phyloP scores from a whole-genome alignment of 2,113 vertebrate species.

The Heterotilapia buettikoferi region DNA sequence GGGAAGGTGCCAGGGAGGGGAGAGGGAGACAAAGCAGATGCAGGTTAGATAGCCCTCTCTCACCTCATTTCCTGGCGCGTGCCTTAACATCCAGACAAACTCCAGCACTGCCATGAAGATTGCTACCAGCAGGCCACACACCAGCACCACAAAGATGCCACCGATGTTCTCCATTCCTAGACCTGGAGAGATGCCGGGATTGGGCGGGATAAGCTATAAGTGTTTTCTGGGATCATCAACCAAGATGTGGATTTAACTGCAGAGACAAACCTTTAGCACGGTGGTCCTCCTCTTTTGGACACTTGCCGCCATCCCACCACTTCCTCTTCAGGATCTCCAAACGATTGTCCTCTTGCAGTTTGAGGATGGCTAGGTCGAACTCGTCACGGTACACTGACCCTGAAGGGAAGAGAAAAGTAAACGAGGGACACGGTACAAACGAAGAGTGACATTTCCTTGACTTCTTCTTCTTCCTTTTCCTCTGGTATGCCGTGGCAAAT shows the following conservation, averaged over 20 bases:
- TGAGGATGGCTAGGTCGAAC: constrained; percentile 96
- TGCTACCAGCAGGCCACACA: constrained; percentile 95
- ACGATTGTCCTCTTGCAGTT: constrained; percentile 95
- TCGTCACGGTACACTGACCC: constrained; percentile 93
- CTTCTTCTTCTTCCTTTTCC: not conserved
- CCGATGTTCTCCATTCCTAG: constrained; percentile 99
- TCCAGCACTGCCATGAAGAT: constrained; percentile 98
- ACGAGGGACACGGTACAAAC: not conserved
- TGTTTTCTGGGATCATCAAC: not conserved
- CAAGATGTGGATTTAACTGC: not conserved
- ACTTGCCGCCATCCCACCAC: constrained; percentile 98
- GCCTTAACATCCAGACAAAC: constrained; percentile 94
- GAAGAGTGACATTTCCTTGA: not conserved
- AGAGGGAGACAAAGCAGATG: constrained; percentile 71
- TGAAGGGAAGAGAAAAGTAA: constrained; percentile 54
- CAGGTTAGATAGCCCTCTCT: constrained; percentile 71
- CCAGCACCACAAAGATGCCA: constrained; percentile 97
- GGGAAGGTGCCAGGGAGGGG: constrained; percentile 24
- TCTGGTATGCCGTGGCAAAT: not conserved
- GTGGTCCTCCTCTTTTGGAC: constrained; percentile 96
- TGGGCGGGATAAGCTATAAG: not conserved
- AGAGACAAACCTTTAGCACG: constrained; percentile 85
- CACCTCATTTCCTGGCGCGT: constrained; percentile 91
- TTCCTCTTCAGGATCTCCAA: constrained; percentile 94
- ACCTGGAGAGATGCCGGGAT: constrained; percentile 62